phyloP scores from a whole-genome alignment of 2,888 invertebrate genomes.

The Dicyrtomina minuta region DNA sequence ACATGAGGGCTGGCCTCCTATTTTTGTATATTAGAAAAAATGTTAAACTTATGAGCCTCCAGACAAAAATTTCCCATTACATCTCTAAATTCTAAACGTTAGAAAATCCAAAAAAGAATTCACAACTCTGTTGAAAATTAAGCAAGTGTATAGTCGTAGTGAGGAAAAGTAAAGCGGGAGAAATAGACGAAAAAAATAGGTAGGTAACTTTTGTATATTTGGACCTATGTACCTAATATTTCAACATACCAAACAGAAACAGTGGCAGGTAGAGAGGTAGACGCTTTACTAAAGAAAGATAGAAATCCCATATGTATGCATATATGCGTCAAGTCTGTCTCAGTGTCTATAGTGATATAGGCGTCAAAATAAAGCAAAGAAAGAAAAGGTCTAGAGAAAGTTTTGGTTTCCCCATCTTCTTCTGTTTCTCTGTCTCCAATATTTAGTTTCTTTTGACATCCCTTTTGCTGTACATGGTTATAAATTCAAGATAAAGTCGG shows the following conservation, averaged over 20 bases:
- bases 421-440: neutral
- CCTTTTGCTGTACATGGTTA: constrained; percentile 1
- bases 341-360: too few species aligned
- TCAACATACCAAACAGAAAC: too few species aligned
- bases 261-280: neutral
- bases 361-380: neutral
- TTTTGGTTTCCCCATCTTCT: neutral
- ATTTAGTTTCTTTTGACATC: constrained; percentile 6
- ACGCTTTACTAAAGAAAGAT: too few species aligned
- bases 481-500: constrained; percentile 12
- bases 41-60: neutral
- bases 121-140: neutral
- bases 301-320: too few species aligned
- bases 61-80: constrained; percentile 15
- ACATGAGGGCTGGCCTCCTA: too few species aligned
- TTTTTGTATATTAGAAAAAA: too few species aligned
- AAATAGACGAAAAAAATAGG: neutral
- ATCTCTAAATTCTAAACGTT: neutral
- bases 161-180: constrained; percentile 3
- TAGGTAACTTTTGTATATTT: too few species aligned
- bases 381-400: neutral
- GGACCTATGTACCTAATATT: too few species aligned
- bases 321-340: too few species aligned
- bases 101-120: neutral
- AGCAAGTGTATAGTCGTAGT: neutral